Evolutionary conservation across 2,797 vertebrate genomes (phyloP), one percentile per base, ranked within the genome.

Genomic region (Gambusia yucatana): DNA sequence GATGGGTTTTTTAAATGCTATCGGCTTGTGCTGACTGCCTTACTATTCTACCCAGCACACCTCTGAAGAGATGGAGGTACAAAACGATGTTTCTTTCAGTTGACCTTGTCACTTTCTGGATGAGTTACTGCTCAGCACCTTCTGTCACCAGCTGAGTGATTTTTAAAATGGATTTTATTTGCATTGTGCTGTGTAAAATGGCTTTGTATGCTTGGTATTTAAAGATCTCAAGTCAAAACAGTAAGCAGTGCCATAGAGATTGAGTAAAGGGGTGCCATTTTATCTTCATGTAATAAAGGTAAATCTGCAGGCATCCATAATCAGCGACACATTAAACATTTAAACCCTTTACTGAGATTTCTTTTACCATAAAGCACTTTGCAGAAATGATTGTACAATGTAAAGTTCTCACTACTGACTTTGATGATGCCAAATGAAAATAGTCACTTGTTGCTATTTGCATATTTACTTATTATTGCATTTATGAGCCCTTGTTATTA

Each of bases 371-470:
- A 88, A 89, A 84, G 94, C 93, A 94, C 93, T 95, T 95, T 95
- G 89, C 89, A 91, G 86, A 93, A 91, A 93, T 93, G 93, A 95
- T 94, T 94, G 94, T 95, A 93, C 77, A 85, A 89, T 83, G 67
- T 79, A 78, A 92, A 61, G 83, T 90, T 93, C 93, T 91, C 92
- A 93, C 86, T 80, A 52, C 83, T 77, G 80, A 93, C 91, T 93
- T 92, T 92, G 91, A 93, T 85, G 88, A 94, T 94, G 94, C 94
- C 92, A 94, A 95, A 94, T 90, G 84, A 86, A 88, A 91, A 91
- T 82, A 86, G 78, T 88, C 43, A 92, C 81, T 90, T 71, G 92
- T 87, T 72, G 81, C 84, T 88, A 77, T 92, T 87, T 91, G 89
- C 89, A 85, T 92, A 88, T 91, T 92, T 93, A 88, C 82, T 88